Base-by-base conservation (phyloP, 1,140 invertebrate species). In the Panagrolaimus sp. region DNA sequence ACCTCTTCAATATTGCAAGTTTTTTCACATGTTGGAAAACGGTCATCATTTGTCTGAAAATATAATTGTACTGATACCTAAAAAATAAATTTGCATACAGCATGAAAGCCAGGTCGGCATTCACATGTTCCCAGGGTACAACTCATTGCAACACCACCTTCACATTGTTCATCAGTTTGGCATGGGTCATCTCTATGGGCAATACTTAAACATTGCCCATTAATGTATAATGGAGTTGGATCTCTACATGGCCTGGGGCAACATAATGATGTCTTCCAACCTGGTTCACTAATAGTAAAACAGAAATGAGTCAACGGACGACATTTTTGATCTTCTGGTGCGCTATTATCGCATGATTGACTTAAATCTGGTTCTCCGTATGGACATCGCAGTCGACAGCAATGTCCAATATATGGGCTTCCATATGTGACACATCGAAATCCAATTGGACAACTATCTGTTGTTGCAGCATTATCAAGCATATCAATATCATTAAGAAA, bases 401-500 rank as follows among this genome's bases (percentile, higher is more conserved):
- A 82, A 72, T 82, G 80, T 14, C 80, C 80, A 46, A 82, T 83
- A 66, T 83, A 83, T 10, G 80, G 80, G 69, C 78, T 80, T 32
- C 80, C 80, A 68, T 82, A 82, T n/a, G 78, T 83, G 45, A 77
- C 82, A 69, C 80, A 82, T 58, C 80, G 70, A 65, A 83, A 83
- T 6, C 80, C 80, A 43, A 80, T 68, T 3, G 80, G 80, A 63
- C 80, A 82, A 68, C 80, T 83, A 71, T 82, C 80, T 2, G 82
- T 82, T 15, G 76, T 80, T 9, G 79, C 80, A n/a, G 82, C 82
- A 72, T 82, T 82, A 46, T 83, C 80, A 45, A 82, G 58, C 82
- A 83, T 83, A 66, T 82, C 82, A 38, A 81, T 69, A 55, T 82
- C 80, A 66, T 82, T 82, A 47, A 82, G 76, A 69, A 82, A 83